Evolutionary conservation across 1,140 invertebrate genomes (phyloP).

Genomic region (Argopecten irradians): DNA sequence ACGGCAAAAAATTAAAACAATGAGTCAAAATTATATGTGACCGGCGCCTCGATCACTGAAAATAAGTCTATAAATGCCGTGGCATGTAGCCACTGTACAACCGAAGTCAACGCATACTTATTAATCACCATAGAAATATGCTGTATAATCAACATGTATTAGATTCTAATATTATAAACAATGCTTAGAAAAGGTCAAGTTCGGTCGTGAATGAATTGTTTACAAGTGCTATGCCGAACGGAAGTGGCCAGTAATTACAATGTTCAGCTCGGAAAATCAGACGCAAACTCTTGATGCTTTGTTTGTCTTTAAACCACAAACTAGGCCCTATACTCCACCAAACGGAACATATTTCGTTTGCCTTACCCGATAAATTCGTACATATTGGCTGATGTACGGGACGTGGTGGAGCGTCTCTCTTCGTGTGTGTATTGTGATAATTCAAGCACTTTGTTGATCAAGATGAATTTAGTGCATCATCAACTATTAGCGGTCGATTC

Average conservation of each 20-base stretch:
- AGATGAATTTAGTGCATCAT: not conserved
- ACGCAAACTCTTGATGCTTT: not conserved
- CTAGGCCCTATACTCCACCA: not conserved
- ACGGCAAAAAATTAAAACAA: not conserved
- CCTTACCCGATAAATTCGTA: not conserved
- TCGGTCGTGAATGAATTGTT: not conserved
- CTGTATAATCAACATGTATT: not conserved
- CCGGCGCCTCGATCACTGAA: no score
- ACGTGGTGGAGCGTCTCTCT: not conserved
- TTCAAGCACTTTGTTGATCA: slow-evolving; percentile 11
- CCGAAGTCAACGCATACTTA: not conserved
- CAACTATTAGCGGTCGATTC: not conserved
- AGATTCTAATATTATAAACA: not conserved
- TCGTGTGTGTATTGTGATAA: not conserved
- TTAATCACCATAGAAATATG: not conserved
- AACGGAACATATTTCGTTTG: not conserved
- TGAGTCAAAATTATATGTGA: slow-evolving; percentile 1
- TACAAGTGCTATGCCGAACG: not conserved
- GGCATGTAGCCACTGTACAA: no score
- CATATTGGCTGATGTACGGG: not conserved
- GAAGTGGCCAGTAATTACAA: not conserved
- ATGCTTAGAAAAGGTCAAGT: not conserved
- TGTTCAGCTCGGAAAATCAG: not conserved
- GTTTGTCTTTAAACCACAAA: not conserved
- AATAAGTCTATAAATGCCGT: no score